These are phyloP conservation scores for Brachyptera risi DNA, from an alignment of 2,888 invertebrate genomes.

Conservation along the genomic window DNA sequence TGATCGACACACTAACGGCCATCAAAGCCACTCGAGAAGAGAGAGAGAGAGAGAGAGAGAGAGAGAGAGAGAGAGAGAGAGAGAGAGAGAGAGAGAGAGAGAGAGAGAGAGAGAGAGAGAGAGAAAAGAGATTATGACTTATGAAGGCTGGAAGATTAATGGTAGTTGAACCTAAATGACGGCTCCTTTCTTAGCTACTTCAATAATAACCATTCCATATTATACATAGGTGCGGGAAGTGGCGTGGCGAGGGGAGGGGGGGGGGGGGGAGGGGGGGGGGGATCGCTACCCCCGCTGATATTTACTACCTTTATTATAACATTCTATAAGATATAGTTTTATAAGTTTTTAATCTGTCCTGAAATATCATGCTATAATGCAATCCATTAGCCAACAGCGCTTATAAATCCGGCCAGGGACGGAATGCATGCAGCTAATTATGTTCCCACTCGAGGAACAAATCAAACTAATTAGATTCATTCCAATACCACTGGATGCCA, in stretches of 20 bases:
- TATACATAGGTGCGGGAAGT: background rate
- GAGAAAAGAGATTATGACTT: constrained; percentile 10
- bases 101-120: constrained; percentile 29
- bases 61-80: constrained; percentile 24
- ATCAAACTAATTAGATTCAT: too few relatives aligned
- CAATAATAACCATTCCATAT: constrained; percentile 16
- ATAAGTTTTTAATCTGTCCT: constrained; percentile 12
- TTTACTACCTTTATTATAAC: background rate
- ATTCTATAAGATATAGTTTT: constrained; percentile 10
- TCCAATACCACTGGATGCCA: too few relatives aligned
- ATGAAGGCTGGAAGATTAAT: constrained; percentile 20
- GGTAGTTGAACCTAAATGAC: constrained; percentile 20
- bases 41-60: constrained; percentile 28
- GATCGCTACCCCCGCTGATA: constrained; percentile 13
- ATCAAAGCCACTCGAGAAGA: constrained; percentile 1
- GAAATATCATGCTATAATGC: constrained; percentile 9
- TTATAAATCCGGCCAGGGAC: too few relatives aligned
- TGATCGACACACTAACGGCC: background rate
- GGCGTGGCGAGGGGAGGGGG: background rate
- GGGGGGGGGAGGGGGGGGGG: background rate
- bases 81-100: constrained; percentile 30
- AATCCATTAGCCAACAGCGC: constrained; percentile 1
- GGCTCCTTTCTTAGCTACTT: constrained; percentile 23
- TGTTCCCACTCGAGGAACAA: too few relatives aligned
- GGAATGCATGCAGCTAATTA: too few relatives aligned